phyloP scores from a whole-genome alignment of 2,797 vertebrate genomes.

The Somateria mollissima region DNA sequence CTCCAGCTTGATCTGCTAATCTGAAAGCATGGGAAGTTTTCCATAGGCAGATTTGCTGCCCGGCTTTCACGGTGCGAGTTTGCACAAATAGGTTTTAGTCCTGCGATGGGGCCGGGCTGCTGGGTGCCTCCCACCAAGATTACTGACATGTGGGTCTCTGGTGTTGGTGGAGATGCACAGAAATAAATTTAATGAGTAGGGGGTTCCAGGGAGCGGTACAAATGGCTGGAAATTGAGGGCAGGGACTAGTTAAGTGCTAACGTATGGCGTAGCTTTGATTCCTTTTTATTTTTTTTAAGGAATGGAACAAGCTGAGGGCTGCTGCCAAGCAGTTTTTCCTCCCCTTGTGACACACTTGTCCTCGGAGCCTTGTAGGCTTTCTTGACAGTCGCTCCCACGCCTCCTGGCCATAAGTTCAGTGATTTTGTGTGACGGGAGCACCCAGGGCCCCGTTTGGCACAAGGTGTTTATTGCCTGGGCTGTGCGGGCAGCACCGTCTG shows the following conservation, averaged over 20 bases:
- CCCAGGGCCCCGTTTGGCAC: background rate
- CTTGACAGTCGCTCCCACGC: background rate
- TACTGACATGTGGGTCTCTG: constrained; percentile 32
- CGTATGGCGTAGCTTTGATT: constrained; percentile 23
- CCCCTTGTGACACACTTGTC: background rate
- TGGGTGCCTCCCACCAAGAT: constrained; percentile 58
- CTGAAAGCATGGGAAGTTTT: constrained; percentile 40
- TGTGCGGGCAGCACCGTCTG: background rate
- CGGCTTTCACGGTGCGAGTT: background rate
- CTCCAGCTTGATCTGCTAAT: constrained; percentile 34
- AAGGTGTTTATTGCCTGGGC: background rate
- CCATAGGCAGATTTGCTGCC: background rate
- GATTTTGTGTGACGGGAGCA: background rate
- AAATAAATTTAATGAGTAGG: constrained; percentile 12
- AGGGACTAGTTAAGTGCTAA: constrained; percentile 25
- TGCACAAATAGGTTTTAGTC: background rate
- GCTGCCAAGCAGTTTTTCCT: background rate
- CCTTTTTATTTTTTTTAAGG: background rate
- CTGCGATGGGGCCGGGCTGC: background rate
- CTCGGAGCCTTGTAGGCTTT: background rate
- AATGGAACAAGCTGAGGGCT: background rate
- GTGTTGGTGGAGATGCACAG: background rate
- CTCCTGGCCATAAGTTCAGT: background rate
- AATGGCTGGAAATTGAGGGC: constrained; percentile 57
- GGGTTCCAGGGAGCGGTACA: constrained; percentile 23